Percentiles rank a stretch among this genome's conserved stretches.
Conservation (phyloP, 1,140 invertebrate genomes). For the Popillia japonica region DNA sequence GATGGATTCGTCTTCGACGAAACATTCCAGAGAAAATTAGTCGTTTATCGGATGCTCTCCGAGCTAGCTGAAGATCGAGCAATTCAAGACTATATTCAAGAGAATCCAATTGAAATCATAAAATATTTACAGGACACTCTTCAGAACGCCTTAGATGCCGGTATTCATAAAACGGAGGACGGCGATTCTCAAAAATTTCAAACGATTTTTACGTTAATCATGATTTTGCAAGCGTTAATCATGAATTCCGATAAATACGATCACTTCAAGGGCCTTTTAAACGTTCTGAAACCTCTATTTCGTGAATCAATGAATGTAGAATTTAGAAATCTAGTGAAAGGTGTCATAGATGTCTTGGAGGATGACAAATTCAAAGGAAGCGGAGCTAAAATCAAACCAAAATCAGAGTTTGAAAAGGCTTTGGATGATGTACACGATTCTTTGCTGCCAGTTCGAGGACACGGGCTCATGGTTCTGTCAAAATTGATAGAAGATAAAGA, state of each 20-base stretch:
- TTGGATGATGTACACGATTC: constrained; percentile 75
- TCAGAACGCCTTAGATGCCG: constrained; percentile 46
- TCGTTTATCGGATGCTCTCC: constrained; percentile 52
- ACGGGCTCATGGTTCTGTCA: constrained; percentile 77
- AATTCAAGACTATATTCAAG: constrained; percentile 57
- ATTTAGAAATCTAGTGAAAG: constrained; percentile 49
- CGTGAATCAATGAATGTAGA: constrained; percentile 48
- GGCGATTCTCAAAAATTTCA: constrained; percentile 50
- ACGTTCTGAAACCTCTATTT: constrained; percentile 47
- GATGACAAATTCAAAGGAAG: constrained; percentile 40
- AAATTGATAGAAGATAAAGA: constrained; percentile 76
- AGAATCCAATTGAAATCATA: constrained; percentile 56
- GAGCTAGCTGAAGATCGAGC: constrained; percentile 57
- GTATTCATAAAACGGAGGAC: constrained; percentile 53
- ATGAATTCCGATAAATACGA: constrained; percentile 47
- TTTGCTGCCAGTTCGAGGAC: constrained; percentile 80
- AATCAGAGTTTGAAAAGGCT: constrained; percentile 68
- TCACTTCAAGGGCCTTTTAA: constrained; percentile 46
- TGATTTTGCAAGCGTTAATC: constrained; percentile 63
- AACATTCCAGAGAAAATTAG: constrained; percentile 48
- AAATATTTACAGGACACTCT: constrained; percentile 53
- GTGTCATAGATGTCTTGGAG: constrained; percentile 47
- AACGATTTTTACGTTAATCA: constrained; percentile 61
- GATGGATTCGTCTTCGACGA: constrained; percentile 45
- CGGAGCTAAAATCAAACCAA: constrained; percentile 55